Percentiles rank a stretch among this genome's conserved stretches.
phyloP scores from a whole-genome alignment of 2,797 vertebrate species.

The Mus spretus region DNA sequence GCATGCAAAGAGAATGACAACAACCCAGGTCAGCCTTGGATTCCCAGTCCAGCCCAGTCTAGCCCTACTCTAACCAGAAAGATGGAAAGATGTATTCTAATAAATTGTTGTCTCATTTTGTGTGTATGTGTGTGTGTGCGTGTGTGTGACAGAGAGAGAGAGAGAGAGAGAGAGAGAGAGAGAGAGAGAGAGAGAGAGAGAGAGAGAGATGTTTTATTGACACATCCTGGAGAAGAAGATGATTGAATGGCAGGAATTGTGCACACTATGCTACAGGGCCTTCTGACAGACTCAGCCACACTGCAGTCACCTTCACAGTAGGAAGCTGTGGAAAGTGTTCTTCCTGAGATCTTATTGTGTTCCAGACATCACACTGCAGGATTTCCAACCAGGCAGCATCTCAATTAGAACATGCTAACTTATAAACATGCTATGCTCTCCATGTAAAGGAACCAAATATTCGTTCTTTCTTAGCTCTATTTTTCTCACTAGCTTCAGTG shows the following conservation, averaged over 20 bases:
- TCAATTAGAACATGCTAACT: background rate
- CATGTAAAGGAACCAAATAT: background rate
- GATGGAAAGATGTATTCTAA: background rate
- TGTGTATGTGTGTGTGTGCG: background rate
- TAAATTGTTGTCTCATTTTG: background rate
- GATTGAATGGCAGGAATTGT: background rate
- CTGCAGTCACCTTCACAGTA: too few relatives aligned
- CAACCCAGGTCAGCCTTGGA: background rate
- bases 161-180: background rate
- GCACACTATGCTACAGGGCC: background rate
- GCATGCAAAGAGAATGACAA: background rate
- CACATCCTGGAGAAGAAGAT: background rate
- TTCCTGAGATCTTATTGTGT: background rate
- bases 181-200: background rate
- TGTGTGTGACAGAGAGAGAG: background rate
- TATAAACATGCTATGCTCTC: background rate
- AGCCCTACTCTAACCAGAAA: background rate
- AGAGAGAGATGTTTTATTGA: background rate
- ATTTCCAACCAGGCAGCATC: background rate
- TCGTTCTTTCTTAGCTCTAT: background rate
- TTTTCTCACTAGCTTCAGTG: background rate
- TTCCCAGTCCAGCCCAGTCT: background rate
- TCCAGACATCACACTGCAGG: background rate
- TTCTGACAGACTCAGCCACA: background rate
- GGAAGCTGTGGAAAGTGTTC: background rate